Evolutionary conservation across 1,140 invertebrate genomes (phyloP).

Genomic region (Drosophila burlai): DNA sequence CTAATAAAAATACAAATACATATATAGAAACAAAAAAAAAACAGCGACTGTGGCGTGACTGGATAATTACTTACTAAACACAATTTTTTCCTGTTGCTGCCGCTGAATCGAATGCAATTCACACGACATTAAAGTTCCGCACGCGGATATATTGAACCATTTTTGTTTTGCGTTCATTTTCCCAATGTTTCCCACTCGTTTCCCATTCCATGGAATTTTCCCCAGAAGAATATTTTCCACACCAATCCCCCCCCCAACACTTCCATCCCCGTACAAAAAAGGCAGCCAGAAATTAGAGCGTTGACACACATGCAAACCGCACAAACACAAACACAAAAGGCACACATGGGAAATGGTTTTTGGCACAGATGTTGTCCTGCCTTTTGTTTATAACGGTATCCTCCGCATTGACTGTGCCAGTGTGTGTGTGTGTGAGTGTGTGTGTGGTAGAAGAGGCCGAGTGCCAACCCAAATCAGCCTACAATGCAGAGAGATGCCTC

Average conservation of each 20-base stretch:
- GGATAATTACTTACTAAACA: constrained; percentile 56
- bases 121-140: constrained; percentile 46
- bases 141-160: constrained; percentile 40
- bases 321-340: constrained; percentile 25
- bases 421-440: constrained; percentile 5
- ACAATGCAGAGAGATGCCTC: constrained; percentile 23
- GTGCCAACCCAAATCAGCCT: constrained; percentile 31
- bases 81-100: constrained; percentile 51
- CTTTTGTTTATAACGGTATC: constrained; percentile 41
- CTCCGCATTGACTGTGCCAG: constrained; percentile 2
- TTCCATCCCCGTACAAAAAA: not conserved
- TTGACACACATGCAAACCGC: constrained; percentile 38
- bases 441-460: constrained; percentile 2
- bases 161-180: constrained; percentile 8
- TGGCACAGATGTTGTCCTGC: constrained; percentile 43
- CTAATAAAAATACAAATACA: constrained; percentile 1
- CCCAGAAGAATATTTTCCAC: not conserved
- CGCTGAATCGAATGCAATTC: constrained; percentile 46
- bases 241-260: not conserved
- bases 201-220: not conserved
- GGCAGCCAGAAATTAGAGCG: constrained; percentile 37
- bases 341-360: constrained; percentile 39
- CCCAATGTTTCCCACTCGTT: not conserved
- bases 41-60: constrained; percentile 36
- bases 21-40: not conserved